Percentiles rank a stretch among this genome's conserved stretches.
Conservation (phyloP, 2,113 vertebrate genomes). For the Pontoporia blainvillei region DNA sequence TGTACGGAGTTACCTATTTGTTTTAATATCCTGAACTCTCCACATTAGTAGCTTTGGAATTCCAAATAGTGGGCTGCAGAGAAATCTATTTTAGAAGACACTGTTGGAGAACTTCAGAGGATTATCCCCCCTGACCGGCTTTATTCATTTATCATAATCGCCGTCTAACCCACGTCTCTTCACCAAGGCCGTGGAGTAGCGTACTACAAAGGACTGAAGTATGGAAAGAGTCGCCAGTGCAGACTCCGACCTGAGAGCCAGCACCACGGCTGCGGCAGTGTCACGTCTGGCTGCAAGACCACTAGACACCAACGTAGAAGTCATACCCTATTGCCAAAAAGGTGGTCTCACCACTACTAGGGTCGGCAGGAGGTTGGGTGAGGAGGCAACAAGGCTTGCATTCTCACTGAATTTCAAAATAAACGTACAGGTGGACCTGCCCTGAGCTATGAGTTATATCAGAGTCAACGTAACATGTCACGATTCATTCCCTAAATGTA, state of each 20-base stretch:
- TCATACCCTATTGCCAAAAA: neutral
- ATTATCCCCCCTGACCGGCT: neutral
- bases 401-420: neutral
- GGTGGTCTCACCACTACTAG: neutral
- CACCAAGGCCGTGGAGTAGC: neutral
- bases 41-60: neutral
- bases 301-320: accelerated
- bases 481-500: too few species aligned
- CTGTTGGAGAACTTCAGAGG: neutral
- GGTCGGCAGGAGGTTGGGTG: too few species aligned
- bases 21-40: neutral
- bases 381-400: neutral
- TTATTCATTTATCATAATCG: neutral
- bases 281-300: accelerated
- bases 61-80: neutral
- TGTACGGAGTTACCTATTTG: neutral
- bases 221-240: neutral
- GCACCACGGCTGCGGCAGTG: accelerated
- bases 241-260: neutral
- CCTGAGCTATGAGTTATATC: neutral
- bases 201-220: neutral
- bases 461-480: neutral
- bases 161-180: neutral
- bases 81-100: neutral
- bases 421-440: neutral